Evolutionary conservation across 2,113 vertebrate genomes (phyloP), one percentile per base, ranked within the genome.

Genomic region (Myocastor coypus): DNA sequence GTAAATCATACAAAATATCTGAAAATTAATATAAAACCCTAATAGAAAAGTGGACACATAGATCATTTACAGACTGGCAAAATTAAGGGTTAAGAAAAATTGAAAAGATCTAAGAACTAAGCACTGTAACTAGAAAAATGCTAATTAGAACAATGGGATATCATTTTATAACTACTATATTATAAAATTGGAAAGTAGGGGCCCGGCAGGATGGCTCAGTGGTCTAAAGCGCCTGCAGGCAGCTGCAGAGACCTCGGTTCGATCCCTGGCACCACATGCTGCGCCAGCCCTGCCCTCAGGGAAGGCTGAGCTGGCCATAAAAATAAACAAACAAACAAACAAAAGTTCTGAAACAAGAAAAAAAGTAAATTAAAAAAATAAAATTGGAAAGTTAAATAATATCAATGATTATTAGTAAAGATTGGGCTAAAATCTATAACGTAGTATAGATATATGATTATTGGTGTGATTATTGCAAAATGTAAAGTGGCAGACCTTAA

Each of bases 151-250:
- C 28, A 46, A 14, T 52, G 32, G 86, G 7, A 8, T 42, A 78
- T 37, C 13, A 64, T 26, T 73, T 94, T 52, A 66, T 34, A 83
- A 19, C 11, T 63, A 87, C 34, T 11, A 59, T 87, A 57, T 63
- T 63, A 73, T 80, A 95, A 92, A 40, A 63, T 7, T 85, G 20
- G 59, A 73, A 94, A 84, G 34, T 34, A n/a, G n/a, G n/a, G n/a
- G n/a, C n/a, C n/a, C n/a, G n/a, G n/a, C n/a, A n/a, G n/a, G n/a
- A n/a, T n/a, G n/a, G n/a, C n/a, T n/a, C n/a, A n/a, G n/a, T n/a
- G n/a, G n/a, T n/a, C n/a, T n/a, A n/a, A n/a, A n/a, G n/a, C n/a
- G n/a, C n/a, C n/a, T n/a, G n/a, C n/a, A n/a, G n/a, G n/a, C n/a
- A n/a, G n/a, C n/a, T n/a, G n/a, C n/a, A n/a, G n/a, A n/a, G n/a